Base-by-base conservation (phyloP, 2,888 invertebrate genomes). In the Thyatira batis region DNA sequence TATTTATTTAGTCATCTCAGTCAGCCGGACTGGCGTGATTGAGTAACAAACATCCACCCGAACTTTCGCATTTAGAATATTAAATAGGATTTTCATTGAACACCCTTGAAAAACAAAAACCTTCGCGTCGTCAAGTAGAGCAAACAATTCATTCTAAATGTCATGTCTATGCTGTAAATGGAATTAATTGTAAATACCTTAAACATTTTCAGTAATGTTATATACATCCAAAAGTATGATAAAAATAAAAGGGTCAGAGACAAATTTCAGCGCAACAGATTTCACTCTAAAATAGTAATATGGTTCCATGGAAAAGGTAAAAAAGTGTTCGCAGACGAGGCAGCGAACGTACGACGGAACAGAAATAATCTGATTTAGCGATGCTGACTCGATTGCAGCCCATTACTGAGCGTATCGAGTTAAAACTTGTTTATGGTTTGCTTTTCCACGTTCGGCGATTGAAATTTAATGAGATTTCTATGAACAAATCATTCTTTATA, bases 321-420 rank as follows among this genome's bases (percentile, higher is more conserved):
- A 49, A 51, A 53, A n/a, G 20, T 30, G 52, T 44, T 51, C 50
- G 44, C 43, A 55, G 53, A 23, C 49, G 33, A 39, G 20, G 45
- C 21, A 33, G 33, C 13, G 17, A 50, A 50, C 49, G 63, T 59
- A 60, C 56, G 55, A 55, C 60, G 56, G 46, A 56, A 52, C 61
- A 65, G 67, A 75, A 71, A 77, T 67, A 78, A 76, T 68, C 67
- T 58, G 61, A 68, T 71, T 71, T 64, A 65, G 57, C 76, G 61
- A 65, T 70, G 75, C 78, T 76, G 77, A 82, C 77, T 78, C 76
- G 76, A 79, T 83, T 81, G 74, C 71, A 67, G 71, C 62, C 78
- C 77, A 80, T 83, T 82, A 82, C 78, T 65, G 67, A 57, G 57
- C 60, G 62, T 63, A 68, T 71, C 72, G 73, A 69, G 61, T 72